Percentiles rank a stretch among this genome's conserved stretches.
phyloP scores from a whole-genome alignment of 2,113 vertebrate genomes.

The Antechinus stuartii region DNA sequence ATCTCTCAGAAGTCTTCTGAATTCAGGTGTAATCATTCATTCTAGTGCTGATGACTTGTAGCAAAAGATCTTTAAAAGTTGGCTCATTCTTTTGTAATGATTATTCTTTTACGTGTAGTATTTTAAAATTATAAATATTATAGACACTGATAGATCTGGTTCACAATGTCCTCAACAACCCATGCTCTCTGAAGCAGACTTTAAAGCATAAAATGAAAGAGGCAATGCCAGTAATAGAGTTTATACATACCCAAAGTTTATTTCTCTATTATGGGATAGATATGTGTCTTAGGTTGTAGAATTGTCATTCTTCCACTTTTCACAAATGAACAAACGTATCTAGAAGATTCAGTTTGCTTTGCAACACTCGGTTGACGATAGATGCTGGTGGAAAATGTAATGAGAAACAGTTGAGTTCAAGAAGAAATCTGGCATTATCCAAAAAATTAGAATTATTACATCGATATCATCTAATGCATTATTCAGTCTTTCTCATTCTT shows the following conservation, averaged over 20 bases:
- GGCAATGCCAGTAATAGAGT: not conserved
- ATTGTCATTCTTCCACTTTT: not conserved
- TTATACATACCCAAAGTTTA: not conserved
- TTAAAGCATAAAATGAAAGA: not conserved
- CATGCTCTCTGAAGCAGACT: not conserved
- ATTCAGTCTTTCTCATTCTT: conserved; percentile 14
- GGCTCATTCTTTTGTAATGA: not conserved
- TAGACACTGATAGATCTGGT: not conserved
- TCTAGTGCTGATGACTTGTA: not conserved
- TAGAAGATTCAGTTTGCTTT: not conserved
- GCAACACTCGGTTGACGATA: not conserved
- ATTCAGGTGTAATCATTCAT: not conserved
- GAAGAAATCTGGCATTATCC: not conserved
- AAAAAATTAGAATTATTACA: not conserved
- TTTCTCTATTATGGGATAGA: not conserved
- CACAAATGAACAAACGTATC: not conserved
- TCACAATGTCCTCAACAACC: not conserved
- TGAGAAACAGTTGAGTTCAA: conserved; percentile 1
- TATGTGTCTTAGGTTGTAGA: not conserved
- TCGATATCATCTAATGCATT: not conserved
- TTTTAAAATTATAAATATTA: not conserved
- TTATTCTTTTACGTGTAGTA: not conserved
- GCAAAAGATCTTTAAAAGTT: not conserved
- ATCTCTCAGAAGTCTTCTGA: conserved; percentile 9
- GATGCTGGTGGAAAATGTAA: not conserved